Conservation (phyloP, 2,888 invertebrate genomes). For the Mythimna ferrago region DNA sequence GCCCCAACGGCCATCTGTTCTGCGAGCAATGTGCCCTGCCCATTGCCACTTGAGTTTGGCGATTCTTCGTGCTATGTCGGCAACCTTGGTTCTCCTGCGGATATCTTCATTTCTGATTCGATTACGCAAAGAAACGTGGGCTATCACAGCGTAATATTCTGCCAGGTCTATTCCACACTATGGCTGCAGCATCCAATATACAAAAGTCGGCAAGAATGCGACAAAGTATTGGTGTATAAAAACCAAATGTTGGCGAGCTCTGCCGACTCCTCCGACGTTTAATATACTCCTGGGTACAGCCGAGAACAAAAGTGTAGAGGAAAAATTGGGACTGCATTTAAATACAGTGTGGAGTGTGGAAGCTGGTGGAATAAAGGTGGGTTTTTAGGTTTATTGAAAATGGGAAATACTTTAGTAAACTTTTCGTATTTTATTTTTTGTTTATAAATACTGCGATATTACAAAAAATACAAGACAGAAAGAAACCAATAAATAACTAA, state of each 20-base stretch:
- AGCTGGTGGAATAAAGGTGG: background rate
- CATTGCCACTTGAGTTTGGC: no score
- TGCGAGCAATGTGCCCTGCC: no score
- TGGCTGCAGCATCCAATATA: conserved; percentile 81
- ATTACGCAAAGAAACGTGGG: no score
- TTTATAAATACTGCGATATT: no score
- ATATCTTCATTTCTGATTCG: no score
- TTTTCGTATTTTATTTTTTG: no score
- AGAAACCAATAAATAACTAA: no score
- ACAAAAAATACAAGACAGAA: no score
- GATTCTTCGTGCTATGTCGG: no score
- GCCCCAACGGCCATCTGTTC: no score
- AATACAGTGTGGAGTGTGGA: background rate
- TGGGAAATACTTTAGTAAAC: background rate
- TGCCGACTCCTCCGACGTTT: conserved; percentile 84
- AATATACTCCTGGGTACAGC: conserved; percentile 86
- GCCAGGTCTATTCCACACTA: conserved; percentile 37
- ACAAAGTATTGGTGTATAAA: conserved; percentile 90
- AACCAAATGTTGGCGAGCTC: conserved; percentile 88
- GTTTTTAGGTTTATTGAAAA: conserved; percentile 7
- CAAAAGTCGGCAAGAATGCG: conserved; percentile 88
- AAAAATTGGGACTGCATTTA: conserved; percentile 24
- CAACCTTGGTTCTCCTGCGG: no score
- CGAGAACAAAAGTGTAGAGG: conserved; percentile 64
- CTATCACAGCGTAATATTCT: background rate